Conservation (phyloP, 1,140 invertebrate genomes). For the Trissolcus basalis region DNA sequence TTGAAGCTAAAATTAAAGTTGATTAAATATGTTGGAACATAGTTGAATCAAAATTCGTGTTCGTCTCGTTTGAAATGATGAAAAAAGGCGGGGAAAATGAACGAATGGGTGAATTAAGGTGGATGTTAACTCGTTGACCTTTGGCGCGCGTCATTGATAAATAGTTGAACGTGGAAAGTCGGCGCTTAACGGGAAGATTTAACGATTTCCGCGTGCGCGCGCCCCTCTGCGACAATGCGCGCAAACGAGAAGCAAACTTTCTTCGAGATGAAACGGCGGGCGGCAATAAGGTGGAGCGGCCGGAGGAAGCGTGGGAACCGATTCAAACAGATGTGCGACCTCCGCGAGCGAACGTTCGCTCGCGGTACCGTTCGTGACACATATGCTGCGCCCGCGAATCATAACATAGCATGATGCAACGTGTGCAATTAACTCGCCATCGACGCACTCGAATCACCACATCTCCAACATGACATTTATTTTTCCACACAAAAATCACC, state of each 20-base stretch:
- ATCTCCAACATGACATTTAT: neutral
- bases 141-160: slow-evolving; percentile 25
- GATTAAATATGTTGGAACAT: no score
- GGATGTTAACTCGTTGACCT: slow-evolving; percentile 28
- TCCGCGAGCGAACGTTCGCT: slow-evolving; percentile 65
- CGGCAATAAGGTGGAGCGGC: slow-evolving; percentile 43
- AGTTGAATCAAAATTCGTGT: no score
- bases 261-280: slow-evolving; percentile 36
- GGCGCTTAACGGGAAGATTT: slow-evolving; percentile 25
- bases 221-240: slow-evolving; percentile 25
- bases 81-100: neutral
- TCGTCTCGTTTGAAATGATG: neutral
- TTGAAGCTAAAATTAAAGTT: no score
- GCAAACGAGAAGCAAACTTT: slow-evolving; percentile 35
- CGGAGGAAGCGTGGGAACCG: slow-evolving; percentile 74
- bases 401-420: slow-evolving; percentile 12
- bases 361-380: slow-evolving; percentile 32
- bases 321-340: slow-evolving; percentile 71
- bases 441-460: neutral
- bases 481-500: no score
- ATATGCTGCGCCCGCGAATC: slow-evolving; percentile 3
- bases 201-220: slow-evolving; percentile 32
- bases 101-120: neutral
- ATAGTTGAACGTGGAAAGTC: slow-evolving; percentile 27
- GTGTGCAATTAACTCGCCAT: neutral